Evolutionary conservation across 2,113 vertebrate species (phyloP).

Genomic region (Tyto alba): DNA sequence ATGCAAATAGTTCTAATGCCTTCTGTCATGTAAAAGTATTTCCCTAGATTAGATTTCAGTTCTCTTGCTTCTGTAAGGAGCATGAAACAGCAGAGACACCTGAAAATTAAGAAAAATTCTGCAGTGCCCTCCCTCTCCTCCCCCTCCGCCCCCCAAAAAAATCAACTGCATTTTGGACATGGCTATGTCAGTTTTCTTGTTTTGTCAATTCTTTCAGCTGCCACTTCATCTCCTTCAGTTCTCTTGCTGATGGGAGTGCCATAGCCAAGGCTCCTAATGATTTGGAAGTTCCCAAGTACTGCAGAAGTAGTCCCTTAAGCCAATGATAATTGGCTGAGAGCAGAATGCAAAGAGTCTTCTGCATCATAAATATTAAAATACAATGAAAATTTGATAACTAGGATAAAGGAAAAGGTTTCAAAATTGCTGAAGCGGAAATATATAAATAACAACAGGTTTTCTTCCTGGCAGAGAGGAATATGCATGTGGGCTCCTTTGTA

Average conservation of each 20-base stretch:
- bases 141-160: background rate
- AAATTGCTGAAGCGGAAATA: background rate
- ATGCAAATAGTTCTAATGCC: background rate
- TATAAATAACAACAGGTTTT: background rate
- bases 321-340: background rate
- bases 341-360: background rate
- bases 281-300: background rate
- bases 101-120: background rate
- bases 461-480: background rate
- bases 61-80: background rate
- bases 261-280: background rate
- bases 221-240: background rate
- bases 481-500: background rate
- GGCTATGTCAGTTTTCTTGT: background rate
- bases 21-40: background rate
- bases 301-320: background rate
- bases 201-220: background rate
- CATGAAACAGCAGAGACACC: background rate
- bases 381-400: background rate
- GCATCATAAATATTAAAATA: background rate
- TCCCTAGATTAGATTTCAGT: background rate
- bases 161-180: background rate
- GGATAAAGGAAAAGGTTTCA: background rate
- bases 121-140: background rate
- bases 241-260: background rate